Evolutionary conservation across 2,888 invertebrate species (phyloP).

Genomic region (Campoletis raptor): DNA sequence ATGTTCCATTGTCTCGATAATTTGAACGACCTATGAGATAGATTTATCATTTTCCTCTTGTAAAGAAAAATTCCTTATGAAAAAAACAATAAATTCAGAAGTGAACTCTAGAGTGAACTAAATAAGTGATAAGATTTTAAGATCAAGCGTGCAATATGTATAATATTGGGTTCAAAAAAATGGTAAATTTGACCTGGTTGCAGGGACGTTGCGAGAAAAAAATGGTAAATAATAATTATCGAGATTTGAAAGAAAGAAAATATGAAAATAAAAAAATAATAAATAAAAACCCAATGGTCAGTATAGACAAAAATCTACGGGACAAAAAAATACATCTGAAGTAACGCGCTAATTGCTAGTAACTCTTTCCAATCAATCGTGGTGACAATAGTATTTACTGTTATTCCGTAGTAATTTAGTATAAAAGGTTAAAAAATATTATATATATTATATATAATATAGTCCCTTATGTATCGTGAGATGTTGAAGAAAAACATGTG

Average conservation of each 20-base stretch:
- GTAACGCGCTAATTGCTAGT: slow-evolving; percentile 67
- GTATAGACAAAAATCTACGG: slow-evolving; percentile 56
- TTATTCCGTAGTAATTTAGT: slow-evolving; percentile 78
- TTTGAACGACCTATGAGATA: slow-evolving; percentile 57
- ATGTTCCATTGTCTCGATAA: slow-evolving; percentile 40
- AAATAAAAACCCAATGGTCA: slow-evolving; percentile 59
- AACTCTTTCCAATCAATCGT: slow-evolving; percentile 81
- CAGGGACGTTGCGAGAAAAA: slow-evolving; percentile 66
- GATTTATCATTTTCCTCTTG: slow-evolving; percentile 42
- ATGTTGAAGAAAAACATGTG: slow-evolving; percentile 69
- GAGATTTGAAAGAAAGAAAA: slow-evolving; percentile 57
- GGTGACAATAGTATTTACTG: slow-evolving; percentile 82
- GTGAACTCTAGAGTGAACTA: slow-evolving; percentile 28
- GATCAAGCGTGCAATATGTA: slow-evolving; percentile 75
- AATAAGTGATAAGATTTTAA: slow-evolving; percentile 31
- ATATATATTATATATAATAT: slow-evolving; percentile 47
- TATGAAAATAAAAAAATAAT: not conserved
- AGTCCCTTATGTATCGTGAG: slow-evolving; percentile 70
- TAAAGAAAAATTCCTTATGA: slow-evolving; percentile 3
- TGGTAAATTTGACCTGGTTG: slow-evolving; percentile 43
- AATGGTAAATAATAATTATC: slow-evolving; percentile 67
- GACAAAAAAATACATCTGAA: slow-evolving; percentile 61
- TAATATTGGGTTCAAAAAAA: slow-evolving; percentile 38
- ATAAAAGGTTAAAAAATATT: slow-evolving; percentile 57
- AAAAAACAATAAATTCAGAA: slow-evolving; percentile 4